Conservation (phyloP, 2,113 vertebrate genomes). For the Eublepharis macularius region DNA sequence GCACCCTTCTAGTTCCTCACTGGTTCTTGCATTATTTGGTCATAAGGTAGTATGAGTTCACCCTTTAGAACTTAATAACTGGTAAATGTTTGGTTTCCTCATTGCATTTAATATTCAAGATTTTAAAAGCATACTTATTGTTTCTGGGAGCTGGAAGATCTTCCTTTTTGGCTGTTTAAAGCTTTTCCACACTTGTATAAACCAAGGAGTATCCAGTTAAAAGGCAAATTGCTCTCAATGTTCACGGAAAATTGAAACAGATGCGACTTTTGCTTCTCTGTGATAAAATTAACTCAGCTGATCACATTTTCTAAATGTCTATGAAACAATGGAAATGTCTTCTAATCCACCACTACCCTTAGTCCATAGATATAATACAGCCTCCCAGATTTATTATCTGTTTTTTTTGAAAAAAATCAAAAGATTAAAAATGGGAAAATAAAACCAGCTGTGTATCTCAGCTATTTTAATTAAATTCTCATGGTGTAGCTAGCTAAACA, state of each 20-base stretch:
- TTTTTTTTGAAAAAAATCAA: not conserved
- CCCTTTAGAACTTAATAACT: not conserved
- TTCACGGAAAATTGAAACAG: constrained; percentile 7
- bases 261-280: not conserved
- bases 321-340: not conserved
- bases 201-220: constrained; percentile 12
- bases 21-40: not conserved
- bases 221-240: not conserved
- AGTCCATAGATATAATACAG: not conserved
- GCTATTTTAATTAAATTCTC: not conserved
- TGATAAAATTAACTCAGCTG: not conserved
- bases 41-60: not conserved
- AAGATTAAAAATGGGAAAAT: not conserved
- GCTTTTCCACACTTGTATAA: constrained; percentile 15
- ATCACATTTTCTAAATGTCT: not conserved
- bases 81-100: not conserved
- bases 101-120: not conserved
- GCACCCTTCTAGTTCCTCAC: no score
- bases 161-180: constrained; percentile 9
- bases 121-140: not conserved
- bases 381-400: not conserved
- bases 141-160: not conserved
- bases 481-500: not conserved
- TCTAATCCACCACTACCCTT: not conserved
- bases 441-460: not conserved